Evolutionary conservation across 2,888 invertebrate species (phyloP).

Genomic region (Apodemia hepburni): DNA sequence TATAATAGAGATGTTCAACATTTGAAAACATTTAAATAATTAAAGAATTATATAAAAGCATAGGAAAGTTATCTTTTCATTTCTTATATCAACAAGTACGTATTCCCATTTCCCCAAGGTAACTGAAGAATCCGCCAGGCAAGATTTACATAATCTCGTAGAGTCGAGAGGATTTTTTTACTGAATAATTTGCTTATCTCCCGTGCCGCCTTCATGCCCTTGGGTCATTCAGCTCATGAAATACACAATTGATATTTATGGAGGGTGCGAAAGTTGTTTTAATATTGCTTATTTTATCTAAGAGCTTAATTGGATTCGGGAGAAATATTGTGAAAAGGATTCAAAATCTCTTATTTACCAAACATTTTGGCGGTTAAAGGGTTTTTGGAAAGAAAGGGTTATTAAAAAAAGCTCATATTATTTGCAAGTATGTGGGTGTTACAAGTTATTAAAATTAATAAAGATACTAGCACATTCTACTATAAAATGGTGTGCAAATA

Average conservation of each 20-base stretch:
- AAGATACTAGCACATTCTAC: no score
- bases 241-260: slow-evolving; percentile 25
- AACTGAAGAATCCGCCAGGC: slow-evolving; percentile 29
- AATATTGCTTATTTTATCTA: background rate
- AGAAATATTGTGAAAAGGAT: background rate
- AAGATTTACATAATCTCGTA: slow-evolving; percentile 50
- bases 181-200: slow-evolving; percentile 53
- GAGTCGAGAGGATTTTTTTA: slow-evolving; percentile 39
- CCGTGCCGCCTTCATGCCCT: slow-evolving; percentile 29
- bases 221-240: slow-evolving; percentile 27
- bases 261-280: slow-evolving; percentile 13
- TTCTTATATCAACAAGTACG: slow-evolving; percentile 28
- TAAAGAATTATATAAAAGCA: no score
- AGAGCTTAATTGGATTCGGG: background rate
- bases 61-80: slow-evolving; percentile 16
- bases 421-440: no score
- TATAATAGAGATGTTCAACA: no score
- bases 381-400: no score
- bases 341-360: no score
- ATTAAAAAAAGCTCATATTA: no score
- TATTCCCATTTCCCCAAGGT: slow-evolving; percentile 21
- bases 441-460: no score
- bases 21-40: no score
- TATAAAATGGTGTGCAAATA: no score
- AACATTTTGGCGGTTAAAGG: no score